Base-by-base conservation (phyloP, 2,888 invertebrate species). In the Rhopalosiphum nymphaeae region DNA sequence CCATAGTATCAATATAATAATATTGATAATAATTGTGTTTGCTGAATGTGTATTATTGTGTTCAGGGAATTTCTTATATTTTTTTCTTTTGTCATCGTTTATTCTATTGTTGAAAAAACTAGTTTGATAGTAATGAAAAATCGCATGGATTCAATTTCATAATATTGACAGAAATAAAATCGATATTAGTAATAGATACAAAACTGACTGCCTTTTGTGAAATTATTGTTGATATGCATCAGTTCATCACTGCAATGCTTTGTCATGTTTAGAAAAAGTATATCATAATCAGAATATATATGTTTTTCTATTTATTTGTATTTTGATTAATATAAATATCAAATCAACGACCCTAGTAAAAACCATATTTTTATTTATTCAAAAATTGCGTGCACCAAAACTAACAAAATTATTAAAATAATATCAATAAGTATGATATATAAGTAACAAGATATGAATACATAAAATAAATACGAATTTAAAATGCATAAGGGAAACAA, bases 161-260 rank as follows among this genome's bases (percentile, higher is more conserved):
- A 56, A 88, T 88, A 88, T 88, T 36, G 88, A 88, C 56, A n/a
- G 56, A 53, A 56, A 88, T 88, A 56, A 86, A 46, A 86, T 46
- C 46, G 16, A 86, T 44, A 46, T 46, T 46, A 29, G 44, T 29
- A 46, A 44, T 29, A 86, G 36, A 78, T 78, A 78, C 78, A 36
- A 78, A 78, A 78, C 78, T 36, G 36, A 78, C 78, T 36, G 21
- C 78, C 36, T 78, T 78, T 78, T 36, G 78, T 78, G 36, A 21
- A 78, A 78, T 36, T 78, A 78, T 36, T 78, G 21, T 78, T 78
- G 78, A 36, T 36, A 78, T 78, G 36, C 36, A 78, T 78, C 78
- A 78, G 36, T 78, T 78, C 36, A 36, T 78, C 78, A 36, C 21
- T 78, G 36, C 36, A 78, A 36, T 36, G 36, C 21, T 21, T 78